Conservation (phyloP, 2,113 vertebrate species). For the Morphnarchus princeps region DNA sequence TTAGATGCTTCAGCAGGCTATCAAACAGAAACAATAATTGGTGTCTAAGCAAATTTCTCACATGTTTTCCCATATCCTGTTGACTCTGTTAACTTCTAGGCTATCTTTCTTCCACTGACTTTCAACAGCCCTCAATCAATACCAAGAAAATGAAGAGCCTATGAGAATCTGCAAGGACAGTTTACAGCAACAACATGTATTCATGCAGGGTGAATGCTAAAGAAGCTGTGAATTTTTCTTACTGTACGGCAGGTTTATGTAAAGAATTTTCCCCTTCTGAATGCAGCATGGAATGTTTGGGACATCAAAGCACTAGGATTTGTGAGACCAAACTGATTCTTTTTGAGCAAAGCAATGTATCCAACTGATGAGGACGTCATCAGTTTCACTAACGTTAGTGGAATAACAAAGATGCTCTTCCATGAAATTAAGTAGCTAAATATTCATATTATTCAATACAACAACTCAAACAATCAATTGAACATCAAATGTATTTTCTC, state of each 20-base stretch:
- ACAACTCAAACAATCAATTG: constrained; percentile 65
- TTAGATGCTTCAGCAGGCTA: not conserved
- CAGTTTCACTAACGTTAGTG: not conserved
- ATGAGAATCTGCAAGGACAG: not conserved
- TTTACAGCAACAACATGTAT: not conserved
- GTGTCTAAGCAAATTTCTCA: not conserved
- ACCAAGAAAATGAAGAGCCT: not conserved
- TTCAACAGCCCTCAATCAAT: not conserved
- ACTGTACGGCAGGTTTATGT: not conserved
- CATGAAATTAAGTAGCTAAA: constrained; percentile 39
- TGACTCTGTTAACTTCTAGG: not conserved
- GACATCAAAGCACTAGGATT: not conserved
- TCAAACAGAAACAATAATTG: not conserved
- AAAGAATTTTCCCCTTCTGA: not conserved
- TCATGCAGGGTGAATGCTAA: not conserved
- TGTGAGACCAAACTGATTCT: not conserved
- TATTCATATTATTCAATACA: constrained; percentile 63
- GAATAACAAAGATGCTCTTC: constrained; percentile 36
- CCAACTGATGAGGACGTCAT: not conserved
- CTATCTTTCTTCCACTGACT: not conserved
- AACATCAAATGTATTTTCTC: constrained; percentile 63
- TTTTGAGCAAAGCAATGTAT: not conserved
- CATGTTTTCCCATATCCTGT: not conserved
- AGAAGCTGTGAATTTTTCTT: not conserved
- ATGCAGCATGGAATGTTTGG: not conserved